Base-by-base conservation (phyloP, 2,113 vertebrate species). In the Callipepla californica region DNA sequence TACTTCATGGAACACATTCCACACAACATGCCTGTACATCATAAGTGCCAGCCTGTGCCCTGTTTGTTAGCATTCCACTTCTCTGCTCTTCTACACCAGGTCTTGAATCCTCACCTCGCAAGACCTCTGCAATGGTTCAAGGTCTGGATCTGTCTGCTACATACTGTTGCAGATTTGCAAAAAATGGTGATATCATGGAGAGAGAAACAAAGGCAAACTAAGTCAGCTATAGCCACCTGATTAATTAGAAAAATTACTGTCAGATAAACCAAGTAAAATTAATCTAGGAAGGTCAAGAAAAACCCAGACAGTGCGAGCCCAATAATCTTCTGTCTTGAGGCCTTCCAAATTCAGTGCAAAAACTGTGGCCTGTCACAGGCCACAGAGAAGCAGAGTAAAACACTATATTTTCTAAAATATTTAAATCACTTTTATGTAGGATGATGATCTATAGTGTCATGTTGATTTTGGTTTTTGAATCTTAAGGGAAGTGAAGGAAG, bases 21-120 rank as follows among this genome's bases (percentile, higher is more conserved):
- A 38, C 0, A 6, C 1, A 4, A 32, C 5, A 11, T 19, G 6
- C n/a, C 3, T 32, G 11, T 30, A 16, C 9, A 3, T 57, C 17
- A 74, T 18, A 66, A 62, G 14, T 25, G 15, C 6, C 9, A 26
- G 34, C 59, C 59, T 38, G 23, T 26, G 34, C 34, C 21, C 58
- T 9, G 7, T 23, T 61, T 20, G n/a, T 61, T 59, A 23, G 13
- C 23, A 8, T 61, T 12, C 19, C 32, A 34, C 7, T 2, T 22
- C 58, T 61, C 34, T 61, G 58, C 58, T 61, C 14, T 36, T 36
- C 58, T 61, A 23, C 58, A 36, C 34, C 22, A 48, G 23, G 34
- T 68, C 16, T 23, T 61, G 58, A 23, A 34, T 61, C 22, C 58
- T 22, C 34, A 23, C n/a, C n/a, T 36, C 34, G 36, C 34, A 61